Evolutionary conservation across 2,888 invertebrate genomes (phyloP), one percentile per base, ranked within the genome.

Genomic region (Graphium colonna): DNA sequence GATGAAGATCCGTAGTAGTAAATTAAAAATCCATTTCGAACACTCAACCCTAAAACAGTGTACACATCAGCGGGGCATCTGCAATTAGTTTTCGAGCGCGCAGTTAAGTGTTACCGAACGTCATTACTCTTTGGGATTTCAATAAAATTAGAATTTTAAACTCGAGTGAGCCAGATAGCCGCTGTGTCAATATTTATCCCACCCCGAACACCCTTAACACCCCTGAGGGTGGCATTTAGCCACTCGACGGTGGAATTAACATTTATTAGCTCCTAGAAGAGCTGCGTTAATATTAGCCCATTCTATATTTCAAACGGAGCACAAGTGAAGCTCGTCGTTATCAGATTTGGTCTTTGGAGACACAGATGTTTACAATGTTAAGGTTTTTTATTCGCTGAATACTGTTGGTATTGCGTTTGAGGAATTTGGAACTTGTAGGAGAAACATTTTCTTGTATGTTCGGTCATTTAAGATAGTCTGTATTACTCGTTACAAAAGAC

Each of bases 261-360:
- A 82, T 85, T 85, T 82, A 83, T 82, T 78, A 77, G 77, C 77
- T 63, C 67, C 58, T 60, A 69, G 64, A 71, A 87, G 87, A 73
- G 86, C 82, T 82, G 58, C 70, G 82, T 80, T 85, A 85, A 87
- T 87, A 87, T 87, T 84, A 75, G 83, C 71, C 72, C 72, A 69
- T 73, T 75, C 73, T 73, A 76, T 77, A 70, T 73, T 73, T 72
- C 67, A 69, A 68, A 69, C 66, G 66, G 64, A 70, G 68, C 65
- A 68, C 73, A 73, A 79, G 77, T 77, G 77, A 75, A 78, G 77
- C 74, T 77, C 71, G 74, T 74, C 26, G 18, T 15, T 45, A 4
- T 15, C 8, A 5, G 33, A 39, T 45, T 41, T 10, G 31, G 31
- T 31, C 0, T 40, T 12, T n/a, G n/a, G n/a, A n/a, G n/a, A n/a